phyloP scores from a whole-genome alignment of 2,797 vertebrate genomes.

The Melanotaenia boesemani region DNA sequence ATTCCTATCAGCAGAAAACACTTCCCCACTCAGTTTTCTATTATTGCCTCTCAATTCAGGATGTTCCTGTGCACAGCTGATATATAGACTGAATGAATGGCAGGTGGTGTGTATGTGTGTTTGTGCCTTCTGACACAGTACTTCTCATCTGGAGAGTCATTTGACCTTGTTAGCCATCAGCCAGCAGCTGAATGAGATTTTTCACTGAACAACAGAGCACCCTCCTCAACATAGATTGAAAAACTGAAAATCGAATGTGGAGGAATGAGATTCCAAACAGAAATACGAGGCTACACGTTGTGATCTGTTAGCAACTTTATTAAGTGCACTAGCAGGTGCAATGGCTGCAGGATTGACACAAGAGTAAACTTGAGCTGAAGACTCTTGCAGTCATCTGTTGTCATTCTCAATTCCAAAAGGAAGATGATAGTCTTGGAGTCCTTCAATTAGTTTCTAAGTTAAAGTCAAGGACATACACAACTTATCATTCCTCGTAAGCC shows the following conservation, averaged over 20 bases:
- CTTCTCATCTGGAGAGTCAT: constrained; percentile 71
- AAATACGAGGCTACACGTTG: constrained; percentile 23
- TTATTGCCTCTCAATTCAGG: constrained; percentile 69
- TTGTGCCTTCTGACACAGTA: constrained; percentile 55
- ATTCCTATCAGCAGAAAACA: constrained; percentile 74
- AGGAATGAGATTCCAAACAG: constrained; percentile 34
- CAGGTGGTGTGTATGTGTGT: constrained; percentile 56
- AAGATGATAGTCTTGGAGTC: background rate
- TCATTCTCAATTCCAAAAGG: constrained; percentile 2
- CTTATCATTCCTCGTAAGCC: background rate
- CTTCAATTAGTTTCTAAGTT: background rate
- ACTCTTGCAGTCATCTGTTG: background rate
- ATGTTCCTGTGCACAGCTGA: constrained; percentile 30
- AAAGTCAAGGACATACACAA: constrained; percentile 5
- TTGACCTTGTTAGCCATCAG: constrained; percentile 75
- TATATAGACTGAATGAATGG: constrained; percentile 47
- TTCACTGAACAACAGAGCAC: constrained; percentile 37
- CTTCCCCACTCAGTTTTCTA: constrained; percentile 54
- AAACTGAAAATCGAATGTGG: constrained; percentile 54
- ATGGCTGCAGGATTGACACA: background rate
- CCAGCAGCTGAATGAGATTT: constrained; percentile 68
- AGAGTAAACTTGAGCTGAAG: background rate
- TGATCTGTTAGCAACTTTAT: constrained; percentile 26
- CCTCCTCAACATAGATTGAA: constrained; percentile 38
- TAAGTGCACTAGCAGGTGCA: constrained; percentile 9